phyloP scores from a whole-genome alignment of 2,888 invertebrate species.

The Elmis aenea region DNA sequence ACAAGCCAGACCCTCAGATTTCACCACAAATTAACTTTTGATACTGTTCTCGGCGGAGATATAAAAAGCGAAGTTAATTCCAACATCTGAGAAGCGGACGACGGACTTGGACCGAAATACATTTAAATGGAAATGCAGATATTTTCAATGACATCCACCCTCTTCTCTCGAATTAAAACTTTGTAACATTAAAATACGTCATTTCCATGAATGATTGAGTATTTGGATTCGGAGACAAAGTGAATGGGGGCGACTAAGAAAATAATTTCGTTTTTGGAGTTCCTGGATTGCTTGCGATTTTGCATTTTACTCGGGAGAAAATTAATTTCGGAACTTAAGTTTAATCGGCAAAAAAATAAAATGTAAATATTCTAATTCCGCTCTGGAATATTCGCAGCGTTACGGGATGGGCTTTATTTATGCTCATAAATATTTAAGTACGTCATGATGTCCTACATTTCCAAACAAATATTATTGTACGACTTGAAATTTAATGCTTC shows the following conservation, averaged over 20 bases:
- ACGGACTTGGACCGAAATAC: conserved; percentile 36
- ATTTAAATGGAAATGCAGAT: conserved; percentile 48
- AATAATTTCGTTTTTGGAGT: conserved; percentile 43
- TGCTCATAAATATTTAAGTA: too few species aligned
- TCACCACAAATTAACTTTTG: conserved; percentile 49
- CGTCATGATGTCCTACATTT: too few species aligned
- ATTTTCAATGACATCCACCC: conserved; percentile 42
- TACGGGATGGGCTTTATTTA: too few species aligned
- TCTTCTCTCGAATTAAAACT: conserved; percentile 42
- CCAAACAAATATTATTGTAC: too few species aligned
- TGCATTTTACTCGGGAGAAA: conserved; percentile 42
- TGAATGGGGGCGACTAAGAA: conserved; percentile 35
- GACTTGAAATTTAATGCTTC: too few species aligned
- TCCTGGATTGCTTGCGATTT: conserved; percentile 42
- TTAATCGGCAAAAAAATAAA: conserved; percentile 43
- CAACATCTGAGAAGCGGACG: conserved; percentile 32
- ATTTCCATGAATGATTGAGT: conserved; percentile 48
- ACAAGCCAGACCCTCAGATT: conserved; percentile 42
- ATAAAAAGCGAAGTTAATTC: conserved; percentile 47
- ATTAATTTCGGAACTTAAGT: conserved; percentile 46
- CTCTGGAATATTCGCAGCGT: too few species aligned
- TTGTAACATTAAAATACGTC: conserved; percentile 47
- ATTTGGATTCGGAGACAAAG: conserved; percentile 43
- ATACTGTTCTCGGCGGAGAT: conserved; percentile 47
- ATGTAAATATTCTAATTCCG: conserved; percentile 32